Evolutionary conservation across 2,888 invertebrate genomes (phyloP).

Genomic region (Romanomermis culicivorax): DNA sequence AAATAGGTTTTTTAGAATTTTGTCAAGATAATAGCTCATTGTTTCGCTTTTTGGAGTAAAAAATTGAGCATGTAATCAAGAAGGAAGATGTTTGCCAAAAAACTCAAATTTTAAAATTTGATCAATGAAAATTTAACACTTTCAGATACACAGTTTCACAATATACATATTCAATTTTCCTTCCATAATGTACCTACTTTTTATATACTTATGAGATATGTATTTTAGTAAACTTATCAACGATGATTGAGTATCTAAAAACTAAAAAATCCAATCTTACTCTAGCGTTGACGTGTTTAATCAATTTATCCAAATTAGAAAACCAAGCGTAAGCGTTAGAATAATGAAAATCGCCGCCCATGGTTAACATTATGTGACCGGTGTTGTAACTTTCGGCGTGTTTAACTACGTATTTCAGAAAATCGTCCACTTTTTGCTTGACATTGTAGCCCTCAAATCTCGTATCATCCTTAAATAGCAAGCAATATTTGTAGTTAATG

Average conservation of each 20-base stretch:
- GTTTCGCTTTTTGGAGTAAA: too few relatives aligned
- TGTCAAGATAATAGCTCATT: too few relatives aligned
- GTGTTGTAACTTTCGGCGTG: conserved; percentile 38
- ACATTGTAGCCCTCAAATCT: conserved; percentile 15
- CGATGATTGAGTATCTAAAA: background rate
- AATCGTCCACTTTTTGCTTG: conserved; percentile 17
- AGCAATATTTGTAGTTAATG: background rate
- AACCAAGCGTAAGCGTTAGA: conserved; percentile 58
- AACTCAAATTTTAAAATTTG: too few relatives aligned
- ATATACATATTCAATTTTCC: too few relatives aligned
- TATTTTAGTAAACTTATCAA: background rate
- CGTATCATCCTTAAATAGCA: background rate
- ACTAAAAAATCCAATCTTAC: conserved; percentile 22
- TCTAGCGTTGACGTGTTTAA: conserved; percentile 45
- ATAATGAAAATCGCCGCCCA: conserved; percentile 78
- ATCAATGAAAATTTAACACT: too few relatives aligned
- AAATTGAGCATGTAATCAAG: too few relatives aligned
- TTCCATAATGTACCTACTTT: too few relatives aligned
- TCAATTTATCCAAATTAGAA: conserved; percentile 61
- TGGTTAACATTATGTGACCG: conserved; percentile 54
- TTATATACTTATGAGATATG: too few relatives aligned
- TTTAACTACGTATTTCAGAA: conserved; percentile 19
- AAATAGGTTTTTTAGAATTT: too few relatives aligned
- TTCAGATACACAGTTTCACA: too few relatives aligned
- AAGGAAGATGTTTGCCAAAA: too few relatives aligned